Base-by-base conservation (phyloP, 2,888 invertebrate genomes). In the Hirtodrosophila duncani region DNA sequence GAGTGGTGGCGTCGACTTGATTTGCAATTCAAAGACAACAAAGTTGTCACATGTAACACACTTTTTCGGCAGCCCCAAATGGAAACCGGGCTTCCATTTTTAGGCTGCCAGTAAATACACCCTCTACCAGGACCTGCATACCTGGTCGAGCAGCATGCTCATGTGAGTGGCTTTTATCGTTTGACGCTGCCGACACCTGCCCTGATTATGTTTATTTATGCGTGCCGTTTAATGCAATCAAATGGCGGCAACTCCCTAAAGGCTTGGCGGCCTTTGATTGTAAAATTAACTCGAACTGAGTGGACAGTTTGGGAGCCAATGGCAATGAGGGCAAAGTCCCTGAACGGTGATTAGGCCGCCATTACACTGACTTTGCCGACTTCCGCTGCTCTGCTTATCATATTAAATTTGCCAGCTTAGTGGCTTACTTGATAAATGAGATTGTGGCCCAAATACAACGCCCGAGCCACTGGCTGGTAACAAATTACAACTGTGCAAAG, bases 141-240 rank as follows among this genome's bases (percentile, higher is more conserved):
- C n/a, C n/a, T n/a, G n/a, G n/a, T n/a, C n/a, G n/a, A n/a, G n/a
- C n/a, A n/a, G n/a, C n/a, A n/a, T n/a, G n/a, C 30, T 21, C 37
- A 39, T 56, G 45, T 29, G 29, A 33, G 33, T 17, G 26, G 30
- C 50, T 53, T 52, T 60, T 48, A 60, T 37, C 41, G 50, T 36
- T 26, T 5, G 20, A 18, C 39, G 42, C 55, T 44, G 46, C 42
- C 14, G 30, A 44, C 42, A 46, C 24, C 24, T 26, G 30, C 34
- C 37, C 64, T 58, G 77, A 72, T 79, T 72, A 67, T 75, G 77
- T 67, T 79, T 79, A 79, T 75, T 79, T 79, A 80, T 80, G 71
- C 80, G 71, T 42, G 34, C 52, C 65, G 62, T 59, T 75, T 79
- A 79, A 72, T 75, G 68, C 77, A 72, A 79, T 72, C 80, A 68